phyloP scores from a whole-genome alignment of 2,797 vertebrate species.

The Pelodytes ibericus region DNA sequence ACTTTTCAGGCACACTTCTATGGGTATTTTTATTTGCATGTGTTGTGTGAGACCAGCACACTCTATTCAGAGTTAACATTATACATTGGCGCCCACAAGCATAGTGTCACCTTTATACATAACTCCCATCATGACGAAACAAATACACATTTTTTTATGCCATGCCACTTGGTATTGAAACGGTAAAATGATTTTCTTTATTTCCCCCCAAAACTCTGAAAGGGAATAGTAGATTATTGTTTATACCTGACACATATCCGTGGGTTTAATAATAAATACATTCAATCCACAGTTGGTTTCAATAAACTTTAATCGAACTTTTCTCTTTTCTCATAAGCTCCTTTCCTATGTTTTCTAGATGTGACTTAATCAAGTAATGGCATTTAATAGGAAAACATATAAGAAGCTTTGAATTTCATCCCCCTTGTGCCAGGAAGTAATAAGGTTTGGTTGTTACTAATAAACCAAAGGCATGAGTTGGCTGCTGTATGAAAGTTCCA shows the following conservation, averaged over 20 bases:
- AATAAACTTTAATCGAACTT: conserved; percentile 39
- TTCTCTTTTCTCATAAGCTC: conserved; percentile 35
- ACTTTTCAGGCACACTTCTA: too few species aligned
- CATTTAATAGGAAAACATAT: conserved; percentile 48
- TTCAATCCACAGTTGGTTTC: conserved; percentile 17
- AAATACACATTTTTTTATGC: neutral
- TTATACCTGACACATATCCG: neutral
- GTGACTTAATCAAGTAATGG: conserved; percentile 53
- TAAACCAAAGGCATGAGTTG: conserved; percentile 53
- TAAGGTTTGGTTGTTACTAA: conserved; percentile 50
- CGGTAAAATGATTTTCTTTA: neutral
- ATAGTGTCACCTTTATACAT: too few species aligned
- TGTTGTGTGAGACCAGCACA: too few species aligned
- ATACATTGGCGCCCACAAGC: too few species aligned
- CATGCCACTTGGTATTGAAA: neutral
- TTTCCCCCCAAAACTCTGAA: neutral
- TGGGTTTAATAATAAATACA: conserved; percentile 19
- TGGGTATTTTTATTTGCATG: too few species aligned
- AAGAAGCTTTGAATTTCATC: conserved; percentile 53
- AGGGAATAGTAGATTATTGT: too few species aligned
- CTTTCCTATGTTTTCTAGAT: conserved; percentile 36
- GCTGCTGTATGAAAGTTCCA: conserved; percentile 53
- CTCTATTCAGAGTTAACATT: too few species aligned
- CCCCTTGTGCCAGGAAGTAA: conserved; percentile 51
- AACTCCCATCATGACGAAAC: neutral